Base-by-base conservation (phyloP, 1,140 invertebrate genomes). In the Pseudoatta argentina region DNA sequence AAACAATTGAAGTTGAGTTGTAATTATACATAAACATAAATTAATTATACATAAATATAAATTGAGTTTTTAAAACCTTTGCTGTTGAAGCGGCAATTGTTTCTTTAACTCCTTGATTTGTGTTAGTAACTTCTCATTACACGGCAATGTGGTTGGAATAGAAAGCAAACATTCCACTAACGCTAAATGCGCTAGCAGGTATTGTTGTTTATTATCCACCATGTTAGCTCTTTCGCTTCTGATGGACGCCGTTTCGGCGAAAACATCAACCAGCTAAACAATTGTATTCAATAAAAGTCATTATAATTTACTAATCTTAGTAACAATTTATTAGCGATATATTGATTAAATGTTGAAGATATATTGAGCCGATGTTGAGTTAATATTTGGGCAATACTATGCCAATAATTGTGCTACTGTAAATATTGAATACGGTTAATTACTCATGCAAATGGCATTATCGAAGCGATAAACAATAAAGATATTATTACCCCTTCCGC, bases 171-270 rank as follows among this genome's bases (percentile, higher is more conserved):
- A 92, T 86, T 94, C 94, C 0, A 94, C 63, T 0, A 94, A 71
- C 0, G 89, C 85, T 59, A 94, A 85, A 73, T 94, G 94, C 1
- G 91, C 90, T 0, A 94, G 72, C 16, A 94, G 71, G 64, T 94
- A 94, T 72, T 94, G 94, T 18, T 94, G 91, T 12, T 89, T 85
- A 39, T 92, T 94, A 39, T 94, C 91, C 0, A 94, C 93, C 91
- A 94, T 94, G 55, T 94, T 94, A 0, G 90, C 85, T 72, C 93
- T 85, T 44, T 93, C 89, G 16, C 81, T 86, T 30, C 92, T 79
- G 0, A 93, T 86, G 4, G 86, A 77, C 8, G 81, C 21, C 34
- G 88, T 87, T 51, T 93, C 91, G 2, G 76, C 72, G 59, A 91
- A 89, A 10, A 94, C 86, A 24, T 94, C 91, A 6, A 94, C 64